Base-by-base conservation (phyloP, 2,888 invertebrate genomes). In the Emesis castigata region DNA sequence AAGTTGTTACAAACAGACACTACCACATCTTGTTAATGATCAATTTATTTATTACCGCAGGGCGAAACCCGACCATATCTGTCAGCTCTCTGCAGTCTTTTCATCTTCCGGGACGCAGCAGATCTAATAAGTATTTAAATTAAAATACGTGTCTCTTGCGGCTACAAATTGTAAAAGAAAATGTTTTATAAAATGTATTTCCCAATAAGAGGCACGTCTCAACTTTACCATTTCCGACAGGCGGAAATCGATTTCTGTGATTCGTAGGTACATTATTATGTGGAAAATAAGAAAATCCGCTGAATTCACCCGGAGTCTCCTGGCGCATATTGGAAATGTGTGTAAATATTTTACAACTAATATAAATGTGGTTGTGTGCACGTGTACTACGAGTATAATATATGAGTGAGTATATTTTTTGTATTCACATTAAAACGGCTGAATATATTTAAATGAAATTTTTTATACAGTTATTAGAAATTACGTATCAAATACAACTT, bases 211-310 rank as follows among this genome's bases (percentile, higher is more conserved):
- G 80, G 73, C 34, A 73, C 81, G 65, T 34, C 64, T 69, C 64
- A 81, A 75, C 56, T 85, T 82, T 75, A 69, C 77, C 73, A 73
- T 85, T 71, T 78, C 79, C 80, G 75, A 56, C 48, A 14, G 65
- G 34, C 76, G 82, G 85, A 86, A 86, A 87, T 85, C 80, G 86
- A 85, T 85, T 85, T 78, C 74, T 76, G 71, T 75, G 82, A 82
- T 81, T 85, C 83, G 79, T 84, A 73, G 48, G 64, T 72, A 71
- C 75, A 85, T 82, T 86, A 85, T 85, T 85, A 78, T 82, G 85
- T 80, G 82, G 85, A 81, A 86, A 83, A 82, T 82, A 82, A 80
- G 71, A 18, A 81, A 69, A 70, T 78, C 75, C 73, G 71, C 58
- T 68, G 78, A 75, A 73, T 39, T 26, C 73, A 68, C 68, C 64